Evolutionary conservation across 2,113 vertebrate genomes (phyloP).

Genomic region (Pseudopodoces humilis): DNA sequence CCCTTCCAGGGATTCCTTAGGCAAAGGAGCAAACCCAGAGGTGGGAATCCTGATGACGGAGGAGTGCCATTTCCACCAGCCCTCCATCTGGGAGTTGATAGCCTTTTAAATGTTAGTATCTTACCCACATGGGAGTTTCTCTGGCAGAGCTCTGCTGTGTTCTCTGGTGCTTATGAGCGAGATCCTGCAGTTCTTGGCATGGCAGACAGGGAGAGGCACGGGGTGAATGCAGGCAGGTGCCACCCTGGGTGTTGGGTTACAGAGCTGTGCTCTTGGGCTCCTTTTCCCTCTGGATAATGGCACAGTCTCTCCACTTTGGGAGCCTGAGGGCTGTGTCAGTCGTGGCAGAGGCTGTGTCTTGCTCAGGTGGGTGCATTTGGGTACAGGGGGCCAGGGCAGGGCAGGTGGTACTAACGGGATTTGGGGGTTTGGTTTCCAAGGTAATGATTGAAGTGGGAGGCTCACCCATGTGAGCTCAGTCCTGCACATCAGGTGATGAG

Average conservation of each 20-base stretch:
- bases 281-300: neutral
- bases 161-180: accelerated
- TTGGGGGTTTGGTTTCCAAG: neutral
- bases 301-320: accelerated
- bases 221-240: neutral
- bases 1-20: neutral
- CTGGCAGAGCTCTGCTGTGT: neutral
- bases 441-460: neutral
- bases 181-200: neutral
- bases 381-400: too few species aligned
- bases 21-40: neutral
- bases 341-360: accelerated
- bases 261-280: neutral
- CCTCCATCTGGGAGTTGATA: neutral
- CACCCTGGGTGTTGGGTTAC: accelerated
- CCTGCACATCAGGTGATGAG: accelerated
- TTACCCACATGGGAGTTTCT: neutral
- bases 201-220: neutral
- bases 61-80: neutral
- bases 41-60: neutral
- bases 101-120: neutral
- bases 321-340: neutral
- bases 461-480: accelerated
- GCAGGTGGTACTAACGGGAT: neutral
- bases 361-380: neutral